Base-by-base conservation (phyloP, 2,888 invertebrate species). In the Clusia tigrina region DNA sequence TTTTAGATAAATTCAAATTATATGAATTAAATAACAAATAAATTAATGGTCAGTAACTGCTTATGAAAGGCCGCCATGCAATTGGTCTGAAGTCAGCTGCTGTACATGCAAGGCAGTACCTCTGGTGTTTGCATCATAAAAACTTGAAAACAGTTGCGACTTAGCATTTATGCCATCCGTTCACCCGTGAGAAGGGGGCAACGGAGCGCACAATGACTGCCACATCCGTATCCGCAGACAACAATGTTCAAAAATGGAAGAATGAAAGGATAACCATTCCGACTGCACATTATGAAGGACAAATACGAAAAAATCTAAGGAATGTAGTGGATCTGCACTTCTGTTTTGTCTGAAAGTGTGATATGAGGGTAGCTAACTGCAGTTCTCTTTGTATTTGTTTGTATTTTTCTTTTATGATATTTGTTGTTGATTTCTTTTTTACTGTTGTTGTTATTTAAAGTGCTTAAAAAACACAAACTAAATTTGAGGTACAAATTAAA, bases 191-290 rank as follows among this genome's bases (percentile, higher is more conserved):
- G 3, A 3, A 17, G 12, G 9, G 6, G 42, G 42, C 10, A 10
- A 42, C n/a, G 42, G 42, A 6, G 54, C 54, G 26, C 38, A 58
- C 61, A 58, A 61, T 60, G 25, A 24, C 54, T 26, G 26, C 48
- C 24, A 26, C 56, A 24, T 42, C 12, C 58, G 32, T 51, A 48
- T 26, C 22, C 23, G 56, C 46, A 46, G 54, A 54, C 54, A 54
- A n/a, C 54, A 54, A 54, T 54, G 23, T 25, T 54, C 54, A 25
- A 26, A 54, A 54, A 26, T 55, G 1, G 18, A 51, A 25, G 10
- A 54, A 32, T 48, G n/a, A 20, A 25, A 25, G 37, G 26, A 53
- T 58, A n/a, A 12, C 24, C 9, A 12, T 42, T 18, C 5, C 48
- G 22, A 22, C 48, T 20, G 48, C 18, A 22, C 48, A 18, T 22